phyloP scores from a whole-genome alignment of 1,140 invertebrate genomes.

The Campodea augens region DNA sequence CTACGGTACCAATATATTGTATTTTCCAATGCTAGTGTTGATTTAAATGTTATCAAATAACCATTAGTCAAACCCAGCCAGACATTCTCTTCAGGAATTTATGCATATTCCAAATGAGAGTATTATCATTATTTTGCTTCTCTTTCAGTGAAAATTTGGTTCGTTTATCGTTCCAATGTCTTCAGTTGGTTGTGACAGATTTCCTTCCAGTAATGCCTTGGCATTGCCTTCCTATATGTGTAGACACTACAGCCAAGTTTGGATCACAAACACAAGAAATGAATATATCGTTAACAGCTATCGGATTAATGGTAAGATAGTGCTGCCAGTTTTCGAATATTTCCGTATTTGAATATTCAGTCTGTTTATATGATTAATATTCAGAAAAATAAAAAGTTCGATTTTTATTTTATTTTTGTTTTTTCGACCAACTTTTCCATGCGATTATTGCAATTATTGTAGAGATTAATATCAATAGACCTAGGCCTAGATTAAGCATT shows the following conservation, averaged over 20 bases:
- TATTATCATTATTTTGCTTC: neutral
- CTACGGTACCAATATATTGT: no score
- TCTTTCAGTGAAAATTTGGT: conserved; percentile 63
- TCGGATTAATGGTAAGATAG: conserved; percentile 70
- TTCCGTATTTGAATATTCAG: no score
- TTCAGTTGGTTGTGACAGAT: conserved; percentile 92
- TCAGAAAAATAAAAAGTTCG: conserved; percentile 3
- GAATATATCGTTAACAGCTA: conserved; percentile 94
- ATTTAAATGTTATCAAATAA: no score
- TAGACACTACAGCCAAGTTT: conserved; percentile 89
- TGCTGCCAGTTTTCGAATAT: no score
- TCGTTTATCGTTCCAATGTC: conserved; percentile 83
- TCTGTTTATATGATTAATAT: no score
- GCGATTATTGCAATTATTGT: neutral
- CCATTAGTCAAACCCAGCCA: no score
- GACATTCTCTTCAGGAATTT: no score
- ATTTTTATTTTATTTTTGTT: no score
- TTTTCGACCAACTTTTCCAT: no score
- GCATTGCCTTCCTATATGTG: conserved; percentile 68
- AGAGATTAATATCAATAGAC: neutral
- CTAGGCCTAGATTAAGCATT: no score
- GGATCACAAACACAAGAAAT: conserved; percentile 90
- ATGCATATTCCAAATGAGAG: conserved; percentile 8
- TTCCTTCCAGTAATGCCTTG: conserved; percentile 75
- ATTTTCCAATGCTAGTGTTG: no score